Base-by-base conservation (phyloP, 2,113 vertebrate genomes). In the Lepus timidus region DNA sequence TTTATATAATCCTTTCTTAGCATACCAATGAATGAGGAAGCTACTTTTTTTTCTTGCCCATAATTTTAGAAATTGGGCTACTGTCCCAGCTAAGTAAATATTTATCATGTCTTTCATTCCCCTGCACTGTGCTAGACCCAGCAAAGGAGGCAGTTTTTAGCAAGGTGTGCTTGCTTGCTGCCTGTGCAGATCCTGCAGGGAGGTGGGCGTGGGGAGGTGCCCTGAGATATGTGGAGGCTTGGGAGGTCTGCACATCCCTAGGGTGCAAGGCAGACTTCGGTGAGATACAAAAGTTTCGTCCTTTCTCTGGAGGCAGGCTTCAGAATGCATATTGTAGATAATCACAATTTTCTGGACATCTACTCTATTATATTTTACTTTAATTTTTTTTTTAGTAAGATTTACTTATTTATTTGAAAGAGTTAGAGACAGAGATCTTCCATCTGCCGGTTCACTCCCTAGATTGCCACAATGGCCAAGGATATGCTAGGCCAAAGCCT, bases 21-120 rank as follows among this genome's bases (percentile, higher is more conserved):
- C 23, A 22, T 91, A 25, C 52, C 64, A 81, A 0, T 93, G 73
- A 89, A 83, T 7, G 44, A 49, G 74, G 36, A 92, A 92, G 33
- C 75, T 44, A 11, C 39, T 76, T 39, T 79, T 79, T 44, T 44
- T 44, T 44, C n/a, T 83, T 2, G 14, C 36, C 14, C 49, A 39
- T 64, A 49, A 58, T 71, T 85, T 88, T 88, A 64, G 87, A 87
- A 88, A 44, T 67, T 78, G 55, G 9, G 29, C 78, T 70, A 92
- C 16, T 84, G 51, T 80, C 58, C 80, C 71, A 88, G 33, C 86
- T 85, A 20, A 85, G 64, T 85, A 90, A 91, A 67, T 92, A 51
- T 71, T 81, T 94, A 31, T 88, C 75, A 39, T 16, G 11, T 78
- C 58, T 95, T 93, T 85, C 10, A 67, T 78, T 85, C 67, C 22